A percentile compares a stretch with the other conserved stretches of the same genome.
phyloP scores from a whole-genome alignment of 1,140 invertebrate species.

The Macrotrachela quadricornifera region DNA sequence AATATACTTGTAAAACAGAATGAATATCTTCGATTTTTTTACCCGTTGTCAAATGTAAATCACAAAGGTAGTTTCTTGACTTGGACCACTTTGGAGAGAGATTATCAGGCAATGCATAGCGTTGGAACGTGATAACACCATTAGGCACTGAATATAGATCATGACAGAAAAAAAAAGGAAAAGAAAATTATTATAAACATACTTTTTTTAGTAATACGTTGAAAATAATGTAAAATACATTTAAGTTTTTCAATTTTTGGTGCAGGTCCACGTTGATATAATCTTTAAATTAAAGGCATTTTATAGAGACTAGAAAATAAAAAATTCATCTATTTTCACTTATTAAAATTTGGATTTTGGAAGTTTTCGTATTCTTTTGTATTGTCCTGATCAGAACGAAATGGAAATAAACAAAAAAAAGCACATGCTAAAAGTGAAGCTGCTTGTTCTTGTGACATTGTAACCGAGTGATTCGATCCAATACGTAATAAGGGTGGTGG shows the following conservation, averaged over 20 bases:
- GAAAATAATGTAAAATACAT: constrained; percentile 67
- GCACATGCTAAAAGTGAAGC: constrained; percentile 70
- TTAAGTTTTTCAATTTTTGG: constrained; percentile 50
- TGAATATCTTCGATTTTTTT: constrained; percentile 22
- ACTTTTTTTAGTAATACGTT: constrained; percentile 44
- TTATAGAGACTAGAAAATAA: background rate
- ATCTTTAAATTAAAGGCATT: background rate
- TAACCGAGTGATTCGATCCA: constrained; percentile 23
- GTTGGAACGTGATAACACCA: constrained; percentile 48
- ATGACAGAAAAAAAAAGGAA: too few species aligned
- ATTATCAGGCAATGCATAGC: background rate
- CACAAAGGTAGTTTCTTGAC: too few species aligned
- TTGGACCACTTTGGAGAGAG: too few species aligned
- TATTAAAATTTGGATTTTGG: constrained; percentile 4
- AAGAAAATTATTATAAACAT: too few species aligned
- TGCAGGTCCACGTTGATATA: background rate
- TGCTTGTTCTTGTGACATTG: constrained; percentile 60
- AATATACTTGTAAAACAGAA: constrained; percentile 26
- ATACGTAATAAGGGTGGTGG: too few species aligned
- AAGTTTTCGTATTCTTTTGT: constrained; percentile 45
- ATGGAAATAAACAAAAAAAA: constrained; percentile 82
- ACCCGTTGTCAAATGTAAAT: too few species aligned
- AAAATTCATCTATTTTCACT: constrained; percentile 10
- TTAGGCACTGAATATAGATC: constrained; percentile 34
- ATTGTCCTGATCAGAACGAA: constrained; percentile 39